phyloP scores from a whole-genome alignment of 2,797 vertebrate genomes.

The Jordanella pulchra region DNA sequence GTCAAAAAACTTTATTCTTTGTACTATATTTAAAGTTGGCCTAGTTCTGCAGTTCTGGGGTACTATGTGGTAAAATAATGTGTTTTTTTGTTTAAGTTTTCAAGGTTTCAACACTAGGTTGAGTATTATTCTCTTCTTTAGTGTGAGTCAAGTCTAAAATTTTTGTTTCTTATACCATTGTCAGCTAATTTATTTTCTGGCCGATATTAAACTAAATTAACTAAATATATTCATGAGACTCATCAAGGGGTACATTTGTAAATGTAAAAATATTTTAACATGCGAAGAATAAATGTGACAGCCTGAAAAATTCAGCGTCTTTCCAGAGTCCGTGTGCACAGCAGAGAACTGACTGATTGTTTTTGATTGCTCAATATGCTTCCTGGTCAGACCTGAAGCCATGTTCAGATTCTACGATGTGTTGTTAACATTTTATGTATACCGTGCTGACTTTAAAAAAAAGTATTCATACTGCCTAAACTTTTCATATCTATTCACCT shows the following conservation, averaged over 20 bases:
- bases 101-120: not conserved
- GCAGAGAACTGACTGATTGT: too few relatives aligned
- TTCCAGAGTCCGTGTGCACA: not conserved
- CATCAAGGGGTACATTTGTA: conserved; percentile 14
- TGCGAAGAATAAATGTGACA: not conserved
- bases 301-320: not conserved
- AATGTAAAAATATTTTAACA: conserved; percentile 22
- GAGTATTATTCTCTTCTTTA: not conserved
- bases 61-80: conserved; percentile 2
- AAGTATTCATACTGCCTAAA: too few relatives aligned
- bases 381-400: too few relatives aligned
- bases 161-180: not conserved
- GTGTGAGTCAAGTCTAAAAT: not conserved
- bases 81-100: not conserved
- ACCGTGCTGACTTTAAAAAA: too few relatives aligned
- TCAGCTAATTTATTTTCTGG: not conserved
- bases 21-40: not conserved
- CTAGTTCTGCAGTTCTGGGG: conserved; percentile 1
- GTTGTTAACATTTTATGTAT: too few relatives aligned
- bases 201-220: conserved; percentile 7
- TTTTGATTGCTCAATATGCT: too few relatives aligned
- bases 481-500: too few relatives aligned
- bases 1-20: conserved; percentile 6
- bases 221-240: too few relatives aligned
- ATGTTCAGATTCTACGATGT: too few relatives aligned